phyloP scores from a whole-genome alignment of 2,888 invertebrate genomes.

The Pyralis farinalis region DNA sequence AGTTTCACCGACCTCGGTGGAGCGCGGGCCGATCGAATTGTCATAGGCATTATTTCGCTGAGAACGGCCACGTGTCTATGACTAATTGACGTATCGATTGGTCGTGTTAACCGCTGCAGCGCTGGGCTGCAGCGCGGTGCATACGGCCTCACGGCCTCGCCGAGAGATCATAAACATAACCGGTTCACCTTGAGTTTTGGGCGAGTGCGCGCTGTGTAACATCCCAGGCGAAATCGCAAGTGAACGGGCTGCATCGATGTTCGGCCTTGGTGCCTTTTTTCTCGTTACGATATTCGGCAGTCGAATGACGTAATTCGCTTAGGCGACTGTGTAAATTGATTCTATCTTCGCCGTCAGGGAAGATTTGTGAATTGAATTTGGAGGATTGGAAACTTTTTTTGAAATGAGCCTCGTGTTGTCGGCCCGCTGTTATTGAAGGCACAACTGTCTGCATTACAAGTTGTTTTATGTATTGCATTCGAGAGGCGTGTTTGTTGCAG shows the following conservation, averaged over 20 bases:
- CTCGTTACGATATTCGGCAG: constrained; percentile 58
- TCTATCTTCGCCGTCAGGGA: constrained; percentile 43
- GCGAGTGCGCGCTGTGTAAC: constrained; percentile 41
- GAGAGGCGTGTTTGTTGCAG: too few relatives aligned
- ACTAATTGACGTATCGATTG: constrained; percentile 46
- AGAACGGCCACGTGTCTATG: constrained; percentile 51
- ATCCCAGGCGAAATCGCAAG: constrained; percentile 64
- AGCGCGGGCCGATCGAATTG: constrained; percentile 34
- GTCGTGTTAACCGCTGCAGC: neutral
- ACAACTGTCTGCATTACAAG: constrained; percentile 13
- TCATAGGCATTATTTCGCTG: constrained; percentile 41
- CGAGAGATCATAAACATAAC: constrained; percentile 29
- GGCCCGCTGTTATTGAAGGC: constrained; percentile 16
- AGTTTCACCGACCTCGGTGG: constrained; percentile 45
- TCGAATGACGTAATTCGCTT: constrained; percentile 60
- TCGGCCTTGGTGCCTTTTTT: constrained; percentile 64
- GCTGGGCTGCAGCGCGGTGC: constrained; percentile 12
- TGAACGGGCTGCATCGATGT: constrained; percentile 63
- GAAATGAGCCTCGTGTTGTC: constrained; percentile 23
- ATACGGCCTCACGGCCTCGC: constrained; percentile 8
- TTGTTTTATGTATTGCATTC: constrained; percentile 23
- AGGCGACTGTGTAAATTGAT: constrained; percentile 56
- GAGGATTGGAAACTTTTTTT: constrained; percentile 32
- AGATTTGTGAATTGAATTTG: constrained; percentile 53
- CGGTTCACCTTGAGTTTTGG: constrained; percentile 70